Conservation (phyloP, 2,888 invertebrate species). For the Meteorus colon region DNA sequence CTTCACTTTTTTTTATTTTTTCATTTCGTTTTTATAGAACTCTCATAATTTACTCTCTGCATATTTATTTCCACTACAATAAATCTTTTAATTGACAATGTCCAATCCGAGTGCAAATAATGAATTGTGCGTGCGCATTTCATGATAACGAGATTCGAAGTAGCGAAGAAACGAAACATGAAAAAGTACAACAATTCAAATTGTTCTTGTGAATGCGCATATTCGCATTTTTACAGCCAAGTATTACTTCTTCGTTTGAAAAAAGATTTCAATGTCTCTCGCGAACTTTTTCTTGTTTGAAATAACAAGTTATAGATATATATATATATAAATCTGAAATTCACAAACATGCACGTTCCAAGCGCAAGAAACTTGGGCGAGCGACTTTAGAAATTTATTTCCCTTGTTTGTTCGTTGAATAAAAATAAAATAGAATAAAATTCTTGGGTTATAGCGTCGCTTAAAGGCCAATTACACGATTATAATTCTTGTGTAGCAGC, state of each 20-base stretch:
- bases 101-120: constrained; percentile 38
- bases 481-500: constrained; percentile 49
- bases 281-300: not conserved
- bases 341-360: not conserved
- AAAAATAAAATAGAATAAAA: constrained; percentile 30
- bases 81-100: constrained; percentile 39
- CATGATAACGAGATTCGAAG: constrained; percentile 29
- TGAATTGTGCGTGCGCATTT: constrained; percentile 40
- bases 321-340: not conserved
- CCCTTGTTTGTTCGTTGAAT: constrained; percentile 22
- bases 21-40: constrained; percentile 6
- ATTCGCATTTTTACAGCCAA: constrained; percentile 6
- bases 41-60: constrained; percentile 30
- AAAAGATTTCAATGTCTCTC: not conserved
- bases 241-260: constrained; percentile 23
- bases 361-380: not conserved
- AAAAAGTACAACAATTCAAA: not conserved
- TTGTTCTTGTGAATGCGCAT: not conserved
- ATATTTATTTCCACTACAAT: constrained; percentile 40
- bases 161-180: not conserved
- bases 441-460: constrained; percentile 28
- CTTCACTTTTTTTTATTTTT: constrained; percentile 9
- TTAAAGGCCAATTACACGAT: constrained; percentile 50
- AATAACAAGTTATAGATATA: not conserved
- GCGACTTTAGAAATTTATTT: constrained; percentile 31